These are phyloP conservation scores for Oryzias curvinotus DNA, from an alignment of 2,113 vertebrate genomes.

Conservation along the genomic window DNA sequence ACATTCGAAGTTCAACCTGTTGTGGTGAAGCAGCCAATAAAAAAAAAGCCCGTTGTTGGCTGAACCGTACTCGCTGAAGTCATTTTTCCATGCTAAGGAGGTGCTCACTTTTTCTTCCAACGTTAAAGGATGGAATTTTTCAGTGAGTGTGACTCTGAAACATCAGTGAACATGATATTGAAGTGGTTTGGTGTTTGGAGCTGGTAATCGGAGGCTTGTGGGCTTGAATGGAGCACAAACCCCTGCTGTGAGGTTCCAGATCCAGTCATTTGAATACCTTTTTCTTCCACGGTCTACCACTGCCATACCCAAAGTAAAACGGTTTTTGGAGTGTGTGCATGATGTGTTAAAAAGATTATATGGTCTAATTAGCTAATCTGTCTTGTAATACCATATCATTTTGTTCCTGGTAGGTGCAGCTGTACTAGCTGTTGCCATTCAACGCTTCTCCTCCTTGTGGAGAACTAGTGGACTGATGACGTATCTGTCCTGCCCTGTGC, in stretches of 20 bases:
- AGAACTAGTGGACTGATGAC: conserved; percentile 23
- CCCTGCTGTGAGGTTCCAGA: conserved; percentile 29
- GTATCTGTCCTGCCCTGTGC: conserved; percentile 28
- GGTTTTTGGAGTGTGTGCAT: conserved; percentile 28
- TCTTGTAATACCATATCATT: conserved; percentile 40
- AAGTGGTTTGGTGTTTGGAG: conserved; percentile 34
- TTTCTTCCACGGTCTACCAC: conserved; percentile 23
- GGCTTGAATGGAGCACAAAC: conserved; percentile 34
- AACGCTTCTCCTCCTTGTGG: background rate
- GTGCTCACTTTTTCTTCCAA: background rate
- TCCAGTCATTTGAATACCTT: conserved; percentile 21
- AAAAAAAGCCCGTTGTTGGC: conserved; percentile 44
- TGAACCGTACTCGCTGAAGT: conserved; percentile 54
- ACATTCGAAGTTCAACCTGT: conserved; percentile 31
- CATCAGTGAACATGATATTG: conserved; percentile 33
- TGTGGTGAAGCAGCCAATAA: conserved; percentile 31
- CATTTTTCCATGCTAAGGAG: conserved; percentile 54
- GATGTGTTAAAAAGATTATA: conserved; percentile 32
- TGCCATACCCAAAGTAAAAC: conserved; percentile 16
- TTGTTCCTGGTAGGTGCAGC: conserved; percentile 21
- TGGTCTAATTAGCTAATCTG: conserved; percentile 40
- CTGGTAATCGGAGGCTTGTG: conserved; percentile 43
- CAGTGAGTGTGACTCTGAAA: conserved; percentile 43
- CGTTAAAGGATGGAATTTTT: conserved; percentile 30
- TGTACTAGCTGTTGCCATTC: background rate